phyloP scores from a whole-genome alignment of 2,888 invertebrate genomes.

The Tortrix viridana region DNA sequence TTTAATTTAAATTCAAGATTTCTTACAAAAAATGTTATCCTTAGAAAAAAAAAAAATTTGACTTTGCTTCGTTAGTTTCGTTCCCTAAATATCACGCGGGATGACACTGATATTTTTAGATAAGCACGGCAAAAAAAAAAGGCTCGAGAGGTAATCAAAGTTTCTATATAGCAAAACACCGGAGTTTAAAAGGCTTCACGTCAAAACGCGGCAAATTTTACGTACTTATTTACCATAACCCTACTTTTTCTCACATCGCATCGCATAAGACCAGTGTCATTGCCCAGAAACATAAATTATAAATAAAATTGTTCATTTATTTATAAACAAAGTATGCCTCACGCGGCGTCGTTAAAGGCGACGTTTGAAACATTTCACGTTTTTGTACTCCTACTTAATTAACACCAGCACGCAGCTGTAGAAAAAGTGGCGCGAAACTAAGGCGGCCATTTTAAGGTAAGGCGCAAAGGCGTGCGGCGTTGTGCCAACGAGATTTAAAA shows the following conservation, averaged over 20 bases:
- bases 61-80: too few relatives aligned
- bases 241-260: neutral
- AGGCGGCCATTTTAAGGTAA: slow-evolving; percentile 26
- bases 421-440: slow-evolving; percentile 30
- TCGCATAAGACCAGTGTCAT: neutral
- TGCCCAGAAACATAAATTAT: slow-evolving; percentile 8
- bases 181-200: too few relatives aligned
- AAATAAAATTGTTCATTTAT: slow-evolving; percentile 15
- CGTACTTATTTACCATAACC: too few relatives aligned
- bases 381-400: slow-evolving; percentile 37
- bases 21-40: too few relatives aligned
- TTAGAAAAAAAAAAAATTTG: too few relatives aligned
- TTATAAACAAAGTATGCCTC: slow-evolving; percentile 23
- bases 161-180: too few relatives aligned
- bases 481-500: slow-evolving; percentile 14
- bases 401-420: slow-evolving; percentile 17
- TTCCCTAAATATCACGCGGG: too few relatives aligned
- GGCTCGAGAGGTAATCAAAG: too few relatives aligned
- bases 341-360: slow-evolving; percentile 30
- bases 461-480: slow-evolving; percentile 9
- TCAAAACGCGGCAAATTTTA: too few relatives aligned
- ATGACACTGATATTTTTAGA: too few relatives aligned
- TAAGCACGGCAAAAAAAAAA: too few relatives aligned
- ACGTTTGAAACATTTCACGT: slow-evolving; percentile 36
- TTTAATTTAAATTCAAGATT: too few relatives aligned